Percentiles rank a stretch among this genome's conserved stretches.
Evolutionary conservation across 1,140 invertebrate genomes (phyloP).

Genomic region (Scaptodrosophila lebanonensis): DNA sequence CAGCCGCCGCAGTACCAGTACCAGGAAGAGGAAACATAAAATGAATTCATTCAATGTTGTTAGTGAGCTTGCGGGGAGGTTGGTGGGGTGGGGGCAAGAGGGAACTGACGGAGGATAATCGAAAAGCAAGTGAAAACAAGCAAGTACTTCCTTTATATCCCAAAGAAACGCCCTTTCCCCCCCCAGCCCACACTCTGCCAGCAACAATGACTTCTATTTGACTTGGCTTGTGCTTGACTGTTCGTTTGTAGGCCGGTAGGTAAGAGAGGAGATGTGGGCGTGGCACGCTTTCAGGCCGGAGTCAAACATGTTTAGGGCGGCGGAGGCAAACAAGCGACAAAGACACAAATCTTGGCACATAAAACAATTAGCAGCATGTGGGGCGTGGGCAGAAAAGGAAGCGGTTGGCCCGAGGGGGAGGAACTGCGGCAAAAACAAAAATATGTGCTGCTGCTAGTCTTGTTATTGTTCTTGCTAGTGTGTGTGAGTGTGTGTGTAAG

Average conservation of each 20-base stretch:
- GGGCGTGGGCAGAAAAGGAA: conserved; percentile 7
- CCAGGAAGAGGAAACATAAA: conserved; percentile 63
- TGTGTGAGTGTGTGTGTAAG: neutral
- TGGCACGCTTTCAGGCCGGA: conserved; percentile 23
- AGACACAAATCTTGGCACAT: conserved; percentile 75
- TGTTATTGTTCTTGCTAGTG: too few relatives aligned
- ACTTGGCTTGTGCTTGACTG: neutral
- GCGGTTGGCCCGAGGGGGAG: neutral
- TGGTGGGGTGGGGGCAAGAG: conserved; percentile 6
- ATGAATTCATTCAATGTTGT: conserved; percentile 71
- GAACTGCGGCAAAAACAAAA: neutral
- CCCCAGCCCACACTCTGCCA: neutral
- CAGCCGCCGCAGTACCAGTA: conserved; percentile 7
- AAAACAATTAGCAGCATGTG: conserved; percentile 68
- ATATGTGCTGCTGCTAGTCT: too few relatives aligned
- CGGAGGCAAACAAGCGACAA: conserved; percentile 43
- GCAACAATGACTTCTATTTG: conserved; percentile 46
- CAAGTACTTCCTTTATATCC: conserved; percentile 4
- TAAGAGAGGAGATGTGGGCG: conserved; percentile 38
- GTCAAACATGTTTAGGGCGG: conserved; percentile 62
- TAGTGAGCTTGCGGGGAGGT: conserved; percentile 15
- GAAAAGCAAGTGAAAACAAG: conserved; percentile 71
- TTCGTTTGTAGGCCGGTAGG: neutral
- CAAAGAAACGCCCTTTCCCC: neutral
- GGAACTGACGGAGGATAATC: conserved; percentile 52